Evolutionary conservation across 2,888 invertebrate species (phyloP).

Genomic region (Xestia c-nigrum): DNA sequence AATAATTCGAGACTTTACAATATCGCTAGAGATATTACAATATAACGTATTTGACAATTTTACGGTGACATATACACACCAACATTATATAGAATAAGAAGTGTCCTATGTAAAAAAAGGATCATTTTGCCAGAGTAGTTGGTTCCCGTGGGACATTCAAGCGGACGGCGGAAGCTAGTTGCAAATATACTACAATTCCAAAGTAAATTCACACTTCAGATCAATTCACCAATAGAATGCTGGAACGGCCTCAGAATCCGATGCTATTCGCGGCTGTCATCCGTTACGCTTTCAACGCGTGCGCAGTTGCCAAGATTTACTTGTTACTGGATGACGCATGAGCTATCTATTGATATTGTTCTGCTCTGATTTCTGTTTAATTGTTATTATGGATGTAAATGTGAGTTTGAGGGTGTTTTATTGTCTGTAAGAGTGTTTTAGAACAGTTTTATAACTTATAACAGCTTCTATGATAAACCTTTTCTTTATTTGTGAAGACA

Average conservation of each 20-base stretch:
- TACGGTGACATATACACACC: no score
- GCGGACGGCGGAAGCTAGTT: neutral
- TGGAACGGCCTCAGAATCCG: slow-evolving; percentile 48
- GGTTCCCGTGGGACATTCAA: neutral
- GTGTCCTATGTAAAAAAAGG: neutral
- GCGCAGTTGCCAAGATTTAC: slow-evolving; percentile 52
- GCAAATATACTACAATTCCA: neutral
- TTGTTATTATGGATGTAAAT: slow-evolving; percentile 19
- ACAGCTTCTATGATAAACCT: neutral
- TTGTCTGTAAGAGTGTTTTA: neutral
- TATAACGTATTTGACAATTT: no score
- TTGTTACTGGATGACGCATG: slow-evolving; percentile 36
- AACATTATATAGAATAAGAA: neutral
- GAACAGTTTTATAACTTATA: neutral
- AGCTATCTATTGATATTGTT: slow-evolving; percentile 47
- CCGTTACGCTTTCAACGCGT: slow-evolving; percentile 76
- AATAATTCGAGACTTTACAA: no score
- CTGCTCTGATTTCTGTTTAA: slow-evolving; percentile 33
- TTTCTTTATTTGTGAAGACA: neutral
- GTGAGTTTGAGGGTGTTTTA: neutral
- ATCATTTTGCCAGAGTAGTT: neutral
- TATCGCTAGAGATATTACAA: no score
- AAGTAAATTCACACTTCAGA: neutral
- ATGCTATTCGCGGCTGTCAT: slow-evolving; percentile 52
- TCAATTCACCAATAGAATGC: slow-evolving; percentile 27